Conservation (phyloP, 2,113 vertebrate species). For the Trochalopteron elliotii region DNA sequence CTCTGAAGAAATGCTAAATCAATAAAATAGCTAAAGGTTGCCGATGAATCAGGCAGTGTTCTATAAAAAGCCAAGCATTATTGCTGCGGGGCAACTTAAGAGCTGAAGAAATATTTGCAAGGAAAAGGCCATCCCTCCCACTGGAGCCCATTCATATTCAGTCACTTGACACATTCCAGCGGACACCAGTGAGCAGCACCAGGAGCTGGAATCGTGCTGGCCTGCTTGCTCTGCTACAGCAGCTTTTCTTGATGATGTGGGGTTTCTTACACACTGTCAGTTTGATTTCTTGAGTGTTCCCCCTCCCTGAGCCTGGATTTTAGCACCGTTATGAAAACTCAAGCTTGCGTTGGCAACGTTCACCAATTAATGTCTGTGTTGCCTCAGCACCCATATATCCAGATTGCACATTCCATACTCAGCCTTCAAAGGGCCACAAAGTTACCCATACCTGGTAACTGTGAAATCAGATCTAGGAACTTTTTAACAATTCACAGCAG, state of each 20-base stretch:
- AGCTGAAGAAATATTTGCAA: slow-evolving; percentile 61
- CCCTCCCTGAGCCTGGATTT: neutral
- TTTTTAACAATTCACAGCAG: neutral
- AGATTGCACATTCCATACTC: neutral
- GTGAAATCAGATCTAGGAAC: neutral
- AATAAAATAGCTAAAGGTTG: slow-evolving; percentile 71
- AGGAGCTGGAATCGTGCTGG: neutral
- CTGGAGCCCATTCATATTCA: neutral
- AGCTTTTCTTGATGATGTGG: neutral
- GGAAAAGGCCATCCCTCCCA: slow-evolving; percentile 43
- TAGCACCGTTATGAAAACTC: neutral
- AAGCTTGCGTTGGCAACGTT: neutral
- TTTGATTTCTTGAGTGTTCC: neutral
- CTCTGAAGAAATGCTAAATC: slow-evolving; percentile 73
- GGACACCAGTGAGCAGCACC: neutral
- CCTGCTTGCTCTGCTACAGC: neutral
- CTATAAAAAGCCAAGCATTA: slow-evolving; percentile 57
- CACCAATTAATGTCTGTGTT: neutral
- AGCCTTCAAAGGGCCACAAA: neutral
- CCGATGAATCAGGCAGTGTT: slow-evolving; percentile 46
- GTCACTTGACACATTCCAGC: neutral
- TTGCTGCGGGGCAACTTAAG: slow-evolving; percentile 45
- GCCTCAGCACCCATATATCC: neutral
- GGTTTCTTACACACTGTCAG: neutral
- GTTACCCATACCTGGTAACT: neutral